Conservation (phyloP, 2,797 vertebrate species). For the Rousettus madagascariensis region DNA sequence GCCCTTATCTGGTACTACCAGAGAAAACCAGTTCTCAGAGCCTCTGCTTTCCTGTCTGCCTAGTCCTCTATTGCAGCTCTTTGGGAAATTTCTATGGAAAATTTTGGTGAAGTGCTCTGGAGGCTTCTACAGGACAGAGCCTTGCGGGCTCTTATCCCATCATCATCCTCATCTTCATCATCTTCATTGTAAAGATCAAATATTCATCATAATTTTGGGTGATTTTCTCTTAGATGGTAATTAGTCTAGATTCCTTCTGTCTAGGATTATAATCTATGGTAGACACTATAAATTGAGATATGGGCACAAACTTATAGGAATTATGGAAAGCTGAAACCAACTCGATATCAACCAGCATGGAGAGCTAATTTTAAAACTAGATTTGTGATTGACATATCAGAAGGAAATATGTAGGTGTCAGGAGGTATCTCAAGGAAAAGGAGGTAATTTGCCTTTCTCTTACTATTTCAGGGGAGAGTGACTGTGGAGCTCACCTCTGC, state of each 20-base stretch:
- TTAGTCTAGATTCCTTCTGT: neutral
- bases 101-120: neutral
- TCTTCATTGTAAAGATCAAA: neutral
- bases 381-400: neutral
- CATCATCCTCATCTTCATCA: neutral
- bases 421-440: neutral
- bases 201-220: neutral
- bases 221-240: neutral
- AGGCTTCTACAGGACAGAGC: neutral
- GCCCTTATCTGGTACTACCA: neutral
- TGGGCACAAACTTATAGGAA: neutral
- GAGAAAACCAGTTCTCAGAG: neutral
- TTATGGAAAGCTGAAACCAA: neutral
- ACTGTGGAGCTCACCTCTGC: neutral
- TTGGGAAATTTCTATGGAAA: neutral
- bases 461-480: neutral
- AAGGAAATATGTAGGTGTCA: neutral
- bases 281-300: neutral
- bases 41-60: neutral
- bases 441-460: neutral
- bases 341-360: neutral
- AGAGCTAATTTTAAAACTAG: neutral
- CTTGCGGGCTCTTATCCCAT: neutral
- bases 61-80: neutral
- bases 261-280: neutral